These are phyloP conservation scores for Hydrotaea diabolus DNA, from an alignment of 2,888 invertebrate species.

Conservation along the genomic window DNA sequence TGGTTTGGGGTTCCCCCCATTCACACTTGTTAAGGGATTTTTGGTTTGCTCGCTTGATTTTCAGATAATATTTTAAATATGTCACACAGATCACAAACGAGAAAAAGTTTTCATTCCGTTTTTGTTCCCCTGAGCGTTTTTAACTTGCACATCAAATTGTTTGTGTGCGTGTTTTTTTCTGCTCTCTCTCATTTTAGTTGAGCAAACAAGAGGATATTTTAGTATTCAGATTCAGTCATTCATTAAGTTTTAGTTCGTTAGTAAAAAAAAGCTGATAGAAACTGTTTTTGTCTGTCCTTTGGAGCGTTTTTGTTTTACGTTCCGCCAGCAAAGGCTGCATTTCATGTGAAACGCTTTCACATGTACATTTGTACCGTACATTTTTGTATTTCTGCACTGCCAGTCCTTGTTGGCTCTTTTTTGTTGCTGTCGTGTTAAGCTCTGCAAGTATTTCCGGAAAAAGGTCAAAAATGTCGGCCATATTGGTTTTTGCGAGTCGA, in stretches of 20 bases:
- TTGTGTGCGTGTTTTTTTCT: background rate
- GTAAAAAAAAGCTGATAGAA: constrained; percentile 29
- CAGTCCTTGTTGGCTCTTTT: background rate
- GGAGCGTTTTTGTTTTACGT: background rate
- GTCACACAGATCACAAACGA: constrained; percentile 12
- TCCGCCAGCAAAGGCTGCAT: background rate
- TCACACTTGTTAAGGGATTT: no score
- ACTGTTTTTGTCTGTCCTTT: constrained; percentile 21
- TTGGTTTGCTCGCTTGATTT: background rate
- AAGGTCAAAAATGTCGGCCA: constrained; percentile 63
- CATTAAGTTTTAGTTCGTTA: constrained; percentile 48
- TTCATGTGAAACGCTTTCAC: constrained; percentile 35
- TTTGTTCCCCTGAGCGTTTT: background rate
- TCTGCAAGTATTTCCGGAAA: constrained; percentile 44
- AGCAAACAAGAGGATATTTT: constrained; percentile 34
- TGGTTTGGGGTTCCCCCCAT: no score
- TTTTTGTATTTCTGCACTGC: constrained; percentile 39
- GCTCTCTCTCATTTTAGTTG: background rate
- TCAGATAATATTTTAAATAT: constrained; percentile 18
- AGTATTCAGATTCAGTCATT: constrained; percentile 48
- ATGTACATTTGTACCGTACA: constrained; percentile 27
- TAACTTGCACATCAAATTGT: constrained; percentile 27
- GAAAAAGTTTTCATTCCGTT: background rate
- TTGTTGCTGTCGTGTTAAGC: constrained; percentile 39
- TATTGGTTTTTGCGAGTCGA: constrained; percentile 48